Evolutionary conservation across 92 coral and sea anemone species (phyloP).

Genomic region (Porites cylindrica): DNA sequence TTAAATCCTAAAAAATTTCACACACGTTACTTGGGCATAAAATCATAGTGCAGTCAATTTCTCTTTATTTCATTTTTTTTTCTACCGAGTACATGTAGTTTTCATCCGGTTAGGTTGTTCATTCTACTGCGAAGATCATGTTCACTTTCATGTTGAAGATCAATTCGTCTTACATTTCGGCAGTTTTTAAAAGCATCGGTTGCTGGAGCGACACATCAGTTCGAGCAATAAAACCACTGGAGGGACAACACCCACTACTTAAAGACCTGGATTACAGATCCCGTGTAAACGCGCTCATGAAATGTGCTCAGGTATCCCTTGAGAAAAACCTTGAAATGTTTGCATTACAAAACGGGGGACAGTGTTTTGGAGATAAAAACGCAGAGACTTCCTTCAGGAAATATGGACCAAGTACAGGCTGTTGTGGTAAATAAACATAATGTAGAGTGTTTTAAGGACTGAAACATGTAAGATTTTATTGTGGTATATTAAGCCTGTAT

Average conservation of each 20-base stretch:
- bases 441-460: not conserved
- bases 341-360: constrained; percentile 97
- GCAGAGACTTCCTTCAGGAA: constrained; percentile 69
- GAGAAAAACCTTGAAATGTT: constrained; percentile 71
- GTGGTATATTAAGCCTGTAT: no score
- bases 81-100: not conserved
- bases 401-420: constrained; percentile 60
- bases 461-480: no score
- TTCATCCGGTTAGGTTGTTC: no score
- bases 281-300: constrained; percentile 92
- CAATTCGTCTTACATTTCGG: not conserved
- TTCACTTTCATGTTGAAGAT: no score
- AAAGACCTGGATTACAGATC: constrained; percentile 88
- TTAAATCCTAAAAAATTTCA: no score
- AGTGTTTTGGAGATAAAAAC: constrained; percentile 83
- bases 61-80: not conserved
- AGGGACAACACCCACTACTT: constrained; percentile 80
- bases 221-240: constrained; percentile 84
- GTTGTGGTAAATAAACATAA: constrained; percentile 59
- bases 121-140: no score
- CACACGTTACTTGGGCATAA: no score
- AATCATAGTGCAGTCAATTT: no score
- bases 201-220: constrained; percentile 94
- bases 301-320: constrained; percentile 90
- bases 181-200: constrained; percentile 91